Conservation (phyloP, 2,113 vertebrate species). For the Onychorhynchus coronatus region DNA sequence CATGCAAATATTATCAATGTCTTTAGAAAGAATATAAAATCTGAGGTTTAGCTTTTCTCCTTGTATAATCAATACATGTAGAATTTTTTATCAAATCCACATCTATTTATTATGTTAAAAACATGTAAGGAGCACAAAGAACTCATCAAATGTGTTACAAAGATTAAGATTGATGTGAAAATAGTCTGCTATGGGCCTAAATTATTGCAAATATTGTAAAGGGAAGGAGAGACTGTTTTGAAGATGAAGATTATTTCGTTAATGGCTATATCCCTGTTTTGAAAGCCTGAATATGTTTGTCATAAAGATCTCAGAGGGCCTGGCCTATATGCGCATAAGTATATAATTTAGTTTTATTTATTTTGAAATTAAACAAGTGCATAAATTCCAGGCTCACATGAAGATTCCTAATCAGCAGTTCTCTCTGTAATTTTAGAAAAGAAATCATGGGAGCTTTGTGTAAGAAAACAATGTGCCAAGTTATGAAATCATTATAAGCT, state of each 20-base stretch:
- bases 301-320: slow-evolving; percentile 52
- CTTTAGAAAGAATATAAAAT: background rate
- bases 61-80: background rate
- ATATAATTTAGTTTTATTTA: slow-evolving; percentile 63
- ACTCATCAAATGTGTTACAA: background rate
- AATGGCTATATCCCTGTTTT: slow-evolving; percentile 41
- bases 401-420: slow-evolving; percentile 53
- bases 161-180: slow-evolving; percentile 1
- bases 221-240: background rate
- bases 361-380: slow-evolving; percentile 57
- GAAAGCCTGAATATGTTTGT: slow-evolving; percentile 43
- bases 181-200: background rate
- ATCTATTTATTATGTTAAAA: background rate
- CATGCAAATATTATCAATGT: background rate
- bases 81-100: slow-evolving; percentile 5
- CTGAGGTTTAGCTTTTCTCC: background rate
- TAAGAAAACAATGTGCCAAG: slow-evolving; percentile 29
- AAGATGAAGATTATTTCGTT: slow-evolving; percentile 21
- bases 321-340: slow-evolving; percentile 65
- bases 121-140: background rate
- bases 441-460: slow-evolving; percentile 14
- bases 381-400: slow-evolving; percentile 49
- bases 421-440: slow-evolving; percentile 50
- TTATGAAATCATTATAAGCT: slow-evolving; percentile 37
- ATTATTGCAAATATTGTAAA: background rate